Percentiles rank a stretch among this genome's conserved stretches.
Conservation (phyloP, 2,113 vertebrate species). For the Psammodynastes pulverulentus region DNA sequence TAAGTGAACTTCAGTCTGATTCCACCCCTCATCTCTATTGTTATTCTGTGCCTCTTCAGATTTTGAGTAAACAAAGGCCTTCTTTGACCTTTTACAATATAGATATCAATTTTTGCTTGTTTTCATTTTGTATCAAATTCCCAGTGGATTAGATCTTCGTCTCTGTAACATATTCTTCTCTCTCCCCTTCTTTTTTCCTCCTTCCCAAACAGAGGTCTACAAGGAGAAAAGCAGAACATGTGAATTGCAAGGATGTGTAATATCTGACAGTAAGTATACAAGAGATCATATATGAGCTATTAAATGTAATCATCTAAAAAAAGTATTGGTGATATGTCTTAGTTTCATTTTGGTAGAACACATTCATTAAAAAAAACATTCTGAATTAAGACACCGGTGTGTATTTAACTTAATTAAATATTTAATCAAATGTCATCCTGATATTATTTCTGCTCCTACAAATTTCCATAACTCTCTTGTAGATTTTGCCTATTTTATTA, state of each 20-base stretch:
- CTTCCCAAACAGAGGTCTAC: background rate
- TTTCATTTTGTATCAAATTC: constrained; percentile 7
- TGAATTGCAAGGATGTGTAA: background rate
- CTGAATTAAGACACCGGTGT: constrained; percentile 29
- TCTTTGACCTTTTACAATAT: background rate
- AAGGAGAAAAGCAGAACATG: background rate
- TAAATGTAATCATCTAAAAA: constrained; percentile 28
- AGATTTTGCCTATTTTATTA: constrained; percentile 50
- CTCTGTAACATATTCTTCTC: background rate
- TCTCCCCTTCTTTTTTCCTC: background rate
- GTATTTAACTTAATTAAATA: constrained; percentile 56
- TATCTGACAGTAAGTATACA: constrained; percentile 4
- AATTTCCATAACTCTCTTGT: constrained; percentile 19
- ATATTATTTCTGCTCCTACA: constrained; percentile 24
- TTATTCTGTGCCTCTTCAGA: background rate
- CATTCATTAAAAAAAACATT: constrained; percentile 32
- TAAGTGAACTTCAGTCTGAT: background rate
- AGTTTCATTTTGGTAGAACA: constrained; percentile 30
- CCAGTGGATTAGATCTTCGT: accelerated
- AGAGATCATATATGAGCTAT: constrained; percentile 4
- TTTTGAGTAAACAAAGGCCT: background rate
- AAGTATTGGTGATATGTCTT: background rate
- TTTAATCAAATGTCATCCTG: constrained; percentile 41
- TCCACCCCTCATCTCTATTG: background rate
- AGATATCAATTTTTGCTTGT: background rate